Evolutionary conservation across 2,888 invertebrate genomes (phyloP), one percentile per base, ranked within the genome.

Genomic region (Trissoscelio sp.): DNA sequence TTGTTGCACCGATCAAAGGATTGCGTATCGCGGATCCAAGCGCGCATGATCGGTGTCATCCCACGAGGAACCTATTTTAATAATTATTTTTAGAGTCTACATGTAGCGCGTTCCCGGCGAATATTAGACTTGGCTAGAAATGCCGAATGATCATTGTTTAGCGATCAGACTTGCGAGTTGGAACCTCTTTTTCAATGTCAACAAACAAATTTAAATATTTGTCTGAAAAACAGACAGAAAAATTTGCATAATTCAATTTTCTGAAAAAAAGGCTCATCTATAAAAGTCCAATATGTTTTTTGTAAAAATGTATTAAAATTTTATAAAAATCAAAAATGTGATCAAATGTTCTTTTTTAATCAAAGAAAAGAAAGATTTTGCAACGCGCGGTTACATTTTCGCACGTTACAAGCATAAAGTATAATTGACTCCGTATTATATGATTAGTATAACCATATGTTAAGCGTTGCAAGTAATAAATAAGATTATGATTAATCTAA

Each of bases 401-500:
- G 34, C 69, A 74, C 48, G 74, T 64, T 64, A 44, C 34, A 67
- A 9, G 28, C 69, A 77, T 62, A 28, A 79, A 72, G 60, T 53
- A 77, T 81, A 81, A 81, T 81, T 78, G 73, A 69, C 81, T 58
- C n/a, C 78, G 51, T 18, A 78, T 82, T 74, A 82, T 44, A 69
- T 74, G 81, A 81, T 81, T 78, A 77, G 60, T 53, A 58, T 81
- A 69, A 81, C 60, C 81, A 24, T 57, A 57, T 58, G 73, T 69
- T 69, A 69, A 81, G 55, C 44, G 31, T 51, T 34, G 44, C 24
- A 18, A 73, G 67, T 69, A 69, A 81, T 53, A 81, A 81, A 81
- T 74, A 78, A 78, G 69, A 81, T 81, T 78, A 81, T 73, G 74
- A 78, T 81, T 78, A 81, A 78, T 78, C 51, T 81, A 81, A 81